Evolutionary conservation across 2,113 vertebrate genomes (phyloP).

Genomic region (Leptocoma aspasia): DNA sequence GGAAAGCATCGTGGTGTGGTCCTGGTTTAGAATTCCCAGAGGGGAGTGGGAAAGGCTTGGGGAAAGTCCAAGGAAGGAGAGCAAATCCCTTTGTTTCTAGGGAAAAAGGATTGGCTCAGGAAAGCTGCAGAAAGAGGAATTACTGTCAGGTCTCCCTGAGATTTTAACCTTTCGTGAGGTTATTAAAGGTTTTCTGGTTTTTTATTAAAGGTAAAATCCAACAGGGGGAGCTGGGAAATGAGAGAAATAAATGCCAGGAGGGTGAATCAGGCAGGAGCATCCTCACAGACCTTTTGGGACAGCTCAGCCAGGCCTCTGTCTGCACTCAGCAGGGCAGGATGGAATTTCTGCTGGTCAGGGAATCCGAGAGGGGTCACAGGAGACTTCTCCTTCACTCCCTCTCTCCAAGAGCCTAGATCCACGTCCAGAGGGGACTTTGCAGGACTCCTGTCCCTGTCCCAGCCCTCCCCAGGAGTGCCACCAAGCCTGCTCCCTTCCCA

Average conservation of each 20-base stretch:
- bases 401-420: background rate
- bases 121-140: background rate
- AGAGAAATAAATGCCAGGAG: background rate
- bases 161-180: background rate
- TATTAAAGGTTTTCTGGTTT: background rate
- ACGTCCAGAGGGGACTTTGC: background rate
- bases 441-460: background rate
- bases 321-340: background rate
- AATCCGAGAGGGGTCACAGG: background rate
- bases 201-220: too few relatives aligned
- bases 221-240: background rate
- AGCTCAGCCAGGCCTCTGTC: background rate
- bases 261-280: background rate
- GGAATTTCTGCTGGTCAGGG: background rate
- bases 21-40: background rate
- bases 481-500: accelerated
- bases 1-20: background rate
- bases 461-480: accelerated
- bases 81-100: background rate
- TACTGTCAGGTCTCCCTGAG: background rate
- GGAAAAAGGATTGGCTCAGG: background rate
- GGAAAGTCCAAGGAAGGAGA: background rate
- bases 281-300: accelerated
- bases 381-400: background rate
- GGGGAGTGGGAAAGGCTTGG: background rate